Base-by-base conservation (phyloP, 2,797 vertebrate species). In the Oophaga sylvatica region DNA sequence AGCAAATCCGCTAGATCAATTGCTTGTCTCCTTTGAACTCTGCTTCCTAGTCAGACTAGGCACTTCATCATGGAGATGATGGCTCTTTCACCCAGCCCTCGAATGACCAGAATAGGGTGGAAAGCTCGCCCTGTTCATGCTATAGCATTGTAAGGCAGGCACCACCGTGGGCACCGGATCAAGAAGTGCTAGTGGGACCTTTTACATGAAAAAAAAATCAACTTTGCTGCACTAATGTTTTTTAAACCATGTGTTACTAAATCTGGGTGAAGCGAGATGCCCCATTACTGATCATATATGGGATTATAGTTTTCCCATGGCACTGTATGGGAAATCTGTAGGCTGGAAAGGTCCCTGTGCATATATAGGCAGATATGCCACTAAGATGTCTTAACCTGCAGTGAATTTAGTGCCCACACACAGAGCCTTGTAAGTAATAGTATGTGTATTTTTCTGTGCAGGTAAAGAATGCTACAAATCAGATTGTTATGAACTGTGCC, bases 401-500 rank as follows among this genome's bases (percentile, higher is more conserved):
- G 48, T 53, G 48, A 53, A 16, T 59, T 59, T 1, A 59, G 13
- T 59, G 57, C 57, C 57, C 10, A 59, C 16, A 59, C 57, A 59
- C 16, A 12, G 16, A 59, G 20, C 20, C 9, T 68, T 68, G n/a
- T 68, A 20, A 20, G 8, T 29, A 20, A 68, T 22, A 68, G 5
- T 22, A 45, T 45, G 1, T 76, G 2, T 76, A 12, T 88, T 92
- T 90, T 94, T 63, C 90, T 70, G 95, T 94, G 0, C 95, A 99
- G 98, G 98, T 99, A 90, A 97, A 95, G 91, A 96, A 97, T 92
- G 95, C 96, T 62, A 99, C 98, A 88, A 99, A 98, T 95, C 98
- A 99, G 92, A 99, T 99, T 91, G 97, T 99, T 95, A 99, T 99
- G 98, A 99, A 99, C 95, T 99, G 98, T 87, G 98, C 98, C 48